Conservation (phyloP, 2,888 invertebrate genomes). For the Drosophila recens region DNA sequence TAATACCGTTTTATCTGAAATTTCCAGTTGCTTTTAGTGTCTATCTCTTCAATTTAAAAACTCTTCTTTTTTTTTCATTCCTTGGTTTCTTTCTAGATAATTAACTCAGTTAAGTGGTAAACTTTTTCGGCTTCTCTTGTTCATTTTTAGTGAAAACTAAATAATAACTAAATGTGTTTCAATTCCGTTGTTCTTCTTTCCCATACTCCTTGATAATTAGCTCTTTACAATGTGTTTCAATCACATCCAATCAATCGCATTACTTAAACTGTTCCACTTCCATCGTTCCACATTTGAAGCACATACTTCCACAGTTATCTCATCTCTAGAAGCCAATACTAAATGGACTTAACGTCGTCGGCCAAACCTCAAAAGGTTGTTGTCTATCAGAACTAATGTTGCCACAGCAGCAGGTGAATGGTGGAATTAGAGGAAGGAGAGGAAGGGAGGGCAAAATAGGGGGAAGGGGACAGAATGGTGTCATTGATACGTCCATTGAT, state of each 20-base stretch:
- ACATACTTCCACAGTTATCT: slow-evolving; percentile 5
- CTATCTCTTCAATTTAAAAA: too few relatives aligned
- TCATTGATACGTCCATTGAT: slow-evolving; percentile 22
- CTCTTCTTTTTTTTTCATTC: too few relatives aligned
- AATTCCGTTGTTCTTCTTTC: not conserved
- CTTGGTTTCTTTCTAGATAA: not conserved
- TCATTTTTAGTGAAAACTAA: too few relatives aligned
- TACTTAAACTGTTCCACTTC: slow-evolving; percentile 12
- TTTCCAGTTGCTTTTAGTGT: too few relatives aligned
- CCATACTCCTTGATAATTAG: not conserved
- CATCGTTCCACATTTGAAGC: slow-evolving; percentile 8
- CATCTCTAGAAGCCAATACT: slow-evolving; percentile 1
- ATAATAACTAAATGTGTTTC: too few relatives aligned
- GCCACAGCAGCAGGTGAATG: slow-evolving; percentile 26
- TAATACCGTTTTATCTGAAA: not conserved
- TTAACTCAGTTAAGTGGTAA: not conserved
- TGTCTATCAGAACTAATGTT: not conserved
- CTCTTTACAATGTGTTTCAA: not conserved
- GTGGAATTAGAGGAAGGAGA: not conserved
- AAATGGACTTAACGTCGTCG: slow-evolving; percentile 14
- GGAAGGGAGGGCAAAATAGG: not conserved
- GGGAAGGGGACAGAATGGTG: slow-evolving; percentile 1
- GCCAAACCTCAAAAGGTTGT: slow-evolving; percentile 17
- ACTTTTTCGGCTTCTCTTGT: too few relatives aligned
- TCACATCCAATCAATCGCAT: slow-evolving; percentile 1